Conservation (phyloP, 2,888 invertebrate genomes). For the Mesorhabditis spiculigera region DNA sequence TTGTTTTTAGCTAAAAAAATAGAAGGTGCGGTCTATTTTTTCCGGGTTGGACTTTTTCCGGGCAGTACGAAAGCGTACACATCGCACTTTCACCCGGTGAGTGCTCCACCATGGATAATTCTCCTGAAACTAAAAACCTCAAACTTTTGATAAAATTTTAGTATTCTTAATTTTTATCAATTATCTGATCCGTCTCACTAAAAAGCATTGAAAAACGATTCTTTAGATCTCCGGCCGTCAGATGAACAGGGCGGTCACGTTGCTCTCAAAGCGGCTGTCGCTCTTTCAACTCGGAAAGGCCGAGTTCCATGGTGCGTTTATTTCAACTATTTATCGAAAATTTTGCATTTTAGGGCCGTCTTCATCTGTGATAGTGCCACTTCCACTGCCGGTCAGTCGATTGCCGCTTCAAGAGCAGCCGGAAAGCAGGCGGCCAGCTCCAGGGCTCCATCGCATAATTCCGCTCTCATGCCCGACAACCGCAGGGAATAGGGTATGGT, state of each 20-base stretch:
- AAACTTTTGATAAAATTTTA: no score
- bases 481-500: not conserved
- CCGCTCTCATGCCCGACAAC: not conserved
- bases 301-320: not conserved
- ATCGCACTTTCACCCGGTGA: no score
- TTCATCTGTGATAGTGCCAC: slow-evolving; percentile 9
- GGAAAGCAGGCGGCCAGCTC: not conserved
- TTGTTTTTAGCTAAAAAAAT: no score
- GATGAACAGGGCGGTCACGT: not conserved
- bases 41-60: no score
- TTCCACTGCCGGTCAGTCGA: slow-evolving; percentile 12
- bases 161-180: no score
- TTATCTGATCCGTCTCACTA: no score
- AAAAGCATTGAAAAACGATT: no score
- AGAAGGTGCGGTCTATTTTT: no score
- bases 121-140: no score
- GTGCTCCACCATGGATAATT: no score
- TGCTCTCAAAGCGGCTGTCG: not conserved
- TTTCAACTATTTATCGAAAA: not conserved
- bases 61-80: no score
- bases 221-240: not conserved
- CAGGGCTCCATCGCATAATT: not conserved
- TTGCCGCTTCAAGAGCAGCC: slow-evolving; percentile 11
- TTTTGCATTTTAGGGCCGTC: slow-evolving; percentile 3
- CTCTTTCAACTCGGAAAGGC: not conserved